These are phyloP conservation scores for Lucinisca nassula DNA, from an alignment of 2,888 invertebrate genomes.

Conservation along the genomic window DNA sequence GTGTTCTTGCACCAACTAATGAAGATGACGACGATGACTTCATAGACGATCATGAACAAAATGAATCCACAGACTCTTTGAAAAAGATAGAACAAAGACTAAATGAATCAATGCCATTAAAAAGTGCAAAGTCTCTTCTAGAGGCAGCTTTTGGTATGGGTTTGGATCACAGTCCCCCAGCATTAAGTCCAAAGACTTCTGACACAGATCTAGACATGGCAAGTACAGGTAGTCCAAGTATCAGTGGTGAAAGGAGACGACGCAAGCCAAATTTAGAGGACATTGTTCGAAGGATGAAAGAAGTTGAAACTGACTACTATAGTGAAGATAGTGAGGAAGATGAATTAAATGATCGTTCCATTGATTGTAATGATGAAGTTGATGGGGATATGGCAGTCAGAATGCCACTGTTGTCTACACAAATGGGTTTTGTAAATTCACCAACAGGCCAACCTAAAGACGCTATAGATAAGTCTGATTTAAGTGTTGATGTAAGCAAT, in stretches of 20 bases:
- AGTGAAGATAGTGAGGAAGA: slow-evolving; percentile 78
- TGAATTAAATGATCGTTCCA: slow-evolving; percentile 52
- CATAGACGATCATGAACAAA: background rate
- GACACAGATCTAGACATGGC: slow-evolving; percentile 66
- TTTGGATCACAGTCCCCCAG: slow-evolving; percentile 63
- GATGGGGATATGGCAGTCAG: slow-evolving; percentile 46
- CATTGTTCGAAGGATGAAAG: slow-evolving; percentile 81
- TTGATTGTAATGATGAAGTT: slow-evolving; percentile 63
- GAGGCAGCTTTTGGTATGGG: slow-evolving; percentile 61
- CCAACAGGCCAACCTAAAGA: background rate
- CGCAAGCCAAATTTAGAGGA: slow-evolving; percentile 84
- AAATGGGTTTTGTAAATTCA: slow-evolving; percentile 18
- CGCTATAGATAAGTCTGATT: slow-evolving; percentile 4
- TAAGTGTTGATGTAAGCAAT: slow-evolving; percentile 13
- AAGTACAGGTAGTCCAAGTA: slow-evolving; percentile 67
- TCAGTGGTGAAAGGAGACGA: slow-evolving; percentile 72
- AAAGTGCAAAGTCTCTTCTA: slow-evolving; percentile 52
- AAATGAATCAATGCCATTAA: slow-evolving; percentile 43
- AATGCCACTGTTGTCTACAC: slow-evolving; percentile 56
- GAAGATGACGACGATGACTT: background rate
- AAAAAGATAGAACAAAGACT: slow-evolving; percentile 1
- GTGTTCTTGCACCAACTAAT: background rate
- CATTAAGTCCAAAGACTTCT: slow-evolving; percentile 66
- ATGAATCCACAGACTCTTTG: background rate
- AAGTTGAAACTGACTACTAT: slow-evolving; percentile 77